These are phyloP conservation scores for Percopsis transmontana DNA, from an alignment of 2,113 vertebrate genomes.

Conservation along the genomic window DNA sequence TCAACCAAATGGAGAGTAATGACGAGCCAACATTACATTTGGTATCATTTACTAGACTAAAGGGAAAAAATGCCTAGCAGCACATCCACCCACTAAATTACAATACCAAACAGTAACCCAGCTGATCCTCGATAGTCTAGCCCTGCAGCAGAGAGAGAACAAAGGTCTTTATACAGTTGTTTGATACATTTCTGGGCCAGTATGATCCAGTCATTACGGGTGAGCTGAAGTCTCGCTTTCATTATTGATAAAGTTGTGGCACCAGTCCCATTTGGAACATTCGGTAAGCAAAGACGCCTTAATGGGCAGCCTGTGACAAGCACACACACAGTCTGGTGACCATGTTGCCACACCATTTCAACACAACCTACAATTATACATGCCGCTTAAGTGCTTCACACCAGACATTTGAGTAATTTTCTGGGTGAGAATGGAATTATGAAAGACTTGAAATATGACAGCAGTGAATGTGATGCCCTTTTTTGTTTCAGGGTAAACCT, in stretches of 20 bases:
- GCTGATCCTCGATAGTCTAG: slow-evolving; percentile 6
- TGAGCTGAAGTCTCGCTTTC: slow-evolving; percentile 34
- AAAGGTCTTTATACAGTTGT: neutral
- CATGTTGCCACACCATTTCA: slow-evolving; percentile 54
- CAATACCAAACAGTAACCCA: neutral
- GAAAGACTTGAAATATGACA: slow-evolving; percentile 37
- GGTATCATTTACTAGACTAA: slow-evolving; percentile 11
- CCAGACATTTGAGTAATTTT: slow-evolving; percentile 48
- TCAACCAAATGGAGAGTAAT: slow-evolving; percentile 14
- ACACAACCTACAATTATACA: slow-evolving; percentile 72
- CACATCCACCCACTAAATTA: neutral
- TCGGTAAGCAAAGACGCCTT: slow-evolving; percentile 47
- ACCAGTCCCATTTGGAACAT: slow-evolving; percentile 50
- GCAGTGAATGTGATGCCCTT: too few species aligned
- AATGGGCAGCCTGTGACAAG: slow-evolving; percentile 62
- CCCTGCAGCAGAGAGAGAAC: neutral
- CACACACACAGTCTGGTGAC: slow-evolving; percentile 50
- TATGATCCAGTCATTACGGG: slow-evolving; percentile 40
- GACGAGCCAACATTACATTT: slow-evolving; percentile 6
- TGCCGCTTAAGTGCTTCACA: slow-evolving; percentile 69
- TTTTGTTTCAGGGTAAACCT: neutral
- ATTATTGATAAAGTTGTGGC: slow-evolving; percentile 69
- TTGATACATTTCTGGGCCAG: slow-evolving; percentile 56
- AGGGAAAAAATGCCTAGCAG: neutral
- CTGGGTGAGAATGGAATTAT: slow-evolving; percentile 37